Conservation (phyloP, 1,140 invertebrate genomes). For the Tetraneura akinire region DNA sequence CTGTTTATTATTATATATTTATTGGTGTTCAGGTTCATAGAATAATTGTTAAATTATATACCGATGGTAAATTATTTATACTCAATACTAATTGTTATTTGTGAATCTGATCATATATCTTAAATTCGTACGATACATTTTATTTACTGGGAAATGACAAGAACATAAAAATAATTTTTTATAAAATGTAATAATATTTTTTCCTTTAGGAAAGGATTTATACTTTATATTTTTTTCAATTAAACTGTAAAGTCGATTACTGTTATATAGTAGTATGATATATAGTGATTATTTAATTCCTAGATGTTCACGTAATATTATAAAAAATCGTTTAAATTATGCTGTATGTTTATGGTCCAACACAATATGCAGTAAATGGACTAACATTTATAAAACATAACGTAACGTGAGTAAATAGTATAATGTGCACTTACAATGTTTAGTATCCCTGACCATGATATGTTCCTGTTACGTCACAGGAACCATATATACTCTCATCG, state of each 20-base stretch:
- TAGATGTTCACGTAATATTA: too few relatives aligned
- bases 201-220: background rate
- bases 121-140: background rate
- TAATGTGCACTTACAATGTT: conserved; percentile 23
- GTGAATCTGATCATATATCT: conserved; percentile 3
- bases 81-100: background rate
- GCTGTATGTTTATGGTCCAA: background rate
- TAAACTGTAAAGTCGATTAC: background rate
- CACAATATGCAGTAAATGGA: background rate
- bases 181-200: too few relatives aligned
- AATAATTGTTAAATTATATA: too few relatives aligned
- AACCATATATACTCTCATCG: conserved; percentile 43
- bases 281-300: too few relatives aligned
- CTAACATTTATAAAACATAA: conserved; percentile 10
- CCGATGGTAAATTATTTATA: conserved; percentile 22
- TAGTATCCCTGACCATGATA: conserved; percentile 50
- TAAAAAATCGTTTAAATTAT: background rate
- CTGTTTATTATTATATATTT: too few relatives aligned
- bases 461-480: conserved; percentile 44
- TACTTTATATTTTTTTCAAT: background rate
- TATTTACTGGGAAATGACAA: background rate
- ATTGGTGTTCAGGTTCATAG: too few relatives aligned
- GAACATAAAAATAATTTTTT: background rate
- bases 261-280: background rate
- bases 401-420: background rate